Evolutionary conservation across 2,113 vertebrate genomes (phyloP), one percentile per base, ranked within the genome.

Genomic region (Psophia crepitans): DNA sequence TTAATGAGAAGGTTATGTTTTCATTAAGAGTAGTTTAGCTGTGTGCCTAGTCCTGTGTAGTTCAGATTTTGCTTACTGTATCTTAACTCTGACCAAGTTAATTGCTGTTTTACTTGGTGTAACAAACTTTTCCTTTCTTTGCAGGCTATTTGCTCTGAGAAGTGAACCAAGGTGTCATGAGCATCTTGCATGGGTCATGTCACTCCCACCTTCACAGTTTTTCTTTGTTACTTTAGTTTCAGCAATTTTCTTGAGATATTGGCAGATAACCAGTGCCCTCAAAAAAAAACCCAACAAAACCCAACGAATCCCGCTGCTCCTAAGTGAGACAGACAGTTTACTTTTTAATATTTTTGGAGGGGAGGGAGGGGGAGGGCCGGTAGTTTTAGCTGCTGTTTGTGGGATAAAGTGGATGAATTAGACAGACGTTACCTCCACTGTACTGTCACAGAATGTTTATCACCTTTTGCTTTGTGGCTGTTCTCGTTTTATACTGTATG

Each of bases 401-500:
- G 96, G 95, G 96, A 92, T 97, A 80, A 97, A 85, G 93, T 96
- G 97, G 96, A 97, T 97, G 89, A 77, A 92, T 97, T 97, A 94
- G 91, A 77, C 94, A 90, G 83, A 78, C 7, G 51, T 97, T 96
- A 97, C 96, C 96, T 98, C 96, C 97, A 87, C 96, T 98, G 96
- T 98, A 97, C 88, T 58, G 85, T 98, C 94, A 98, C 97, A 97
- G 95, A 98, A 97, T 97, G 96, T 98, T 97, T 96, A 96, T 98
- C 97, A 97, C 97, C 96, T 97, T 97, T 97, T 98, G 97, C 98
- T 98, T 98, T 97, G 98, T 98, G 98, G 97, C 97, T 26, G 95
- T 97, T 98, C 97, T 97, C 95, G 93, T 98, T 98, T 98, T 98
- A 98, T 98, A 98, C 97, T 98, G 98, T 98, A 98, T 98, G 98